Conservation (phyloP, 2,888 invertebrate species). For the Ellobium chinense region DNA sequence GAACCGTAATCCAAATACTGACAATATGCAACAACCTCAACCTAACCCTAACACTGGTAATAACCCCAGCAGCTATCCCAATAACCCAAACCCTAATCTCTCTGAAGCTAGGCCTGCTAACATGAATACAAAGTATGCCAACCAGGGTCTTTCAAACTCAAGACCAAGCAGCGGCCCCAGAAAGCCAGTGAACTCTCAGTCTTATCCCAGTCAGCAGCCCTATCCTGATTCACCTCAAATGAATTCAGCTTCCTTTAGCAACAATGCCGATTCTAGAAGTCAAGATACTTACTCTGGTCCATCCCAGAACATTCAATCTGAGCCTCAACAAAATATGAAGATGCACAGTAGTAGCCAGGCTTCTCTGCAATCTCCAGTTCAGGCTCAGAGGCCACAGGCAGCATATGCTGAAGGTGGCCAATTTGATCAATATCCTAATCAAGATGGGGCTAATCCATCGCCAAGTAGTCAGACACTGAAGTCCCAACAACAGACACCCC, state of each 20-base stretch:
- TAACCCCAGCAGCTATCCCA: not conserved
- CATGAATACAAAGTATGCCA: not conserved
- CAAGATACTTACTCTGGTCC: not conserved
- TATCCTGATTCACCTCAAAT: not conserved
- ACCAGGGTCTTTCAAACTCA: not conserved
- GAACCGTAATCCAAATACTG: not conserved
- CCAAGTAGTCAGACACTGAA: not conserved
- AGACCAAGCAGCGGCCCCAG: not conserved
- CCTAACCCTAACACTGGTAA: conserved; percentile 20
- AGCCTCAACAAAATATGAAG: not conserved
- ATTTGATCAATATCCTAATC: not conserved
- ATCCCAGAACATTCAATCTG: not conserved
- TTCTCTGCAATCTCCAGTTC: not conserved
- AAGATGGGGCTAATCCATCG: not conserved
- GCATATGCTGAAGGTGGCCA: not conserved
- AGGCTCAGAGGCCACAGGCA: not conserved
- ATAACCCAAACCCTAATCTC: not conserved
- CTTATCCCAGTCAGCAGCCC: conserved; percentile 3
- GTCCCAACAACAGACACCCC: not conserved
- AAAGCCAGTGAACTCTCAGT: not conserved
- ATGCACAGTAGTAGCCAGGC: not conserved
- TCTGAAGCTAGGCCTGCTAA: not conserved
- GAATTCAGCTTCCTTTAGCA: not conserved
- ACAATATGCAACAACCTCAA: not conserved
- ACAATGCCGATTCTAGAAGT: not conserved